Conservation (phyloP, 2,113 vertebrate genomes). For the Saimiri boliviensis region DNA sequence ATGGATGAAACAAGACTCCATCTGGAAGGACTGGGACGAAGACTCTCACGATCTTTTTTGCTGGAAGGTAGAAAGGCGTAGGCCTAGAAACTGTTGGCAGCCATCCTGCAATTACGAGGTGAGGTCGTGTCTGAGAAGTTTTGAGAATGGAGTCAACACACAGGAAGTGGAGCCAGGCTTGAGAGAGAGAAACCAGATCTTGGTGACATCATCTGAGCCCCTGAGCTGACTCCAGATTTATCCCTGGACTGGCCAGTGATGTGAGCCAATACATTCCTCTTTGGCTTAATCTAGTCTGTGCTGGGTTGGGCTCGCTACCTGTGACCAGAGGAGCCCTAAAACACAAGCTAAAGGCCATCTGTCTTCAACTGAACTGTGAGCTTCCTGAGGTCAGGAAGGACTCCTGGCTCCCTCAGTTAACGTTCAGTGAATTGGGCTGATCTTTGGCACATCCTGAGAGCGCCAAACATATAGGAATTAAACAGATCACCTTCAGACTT, state of each 20-base stretch:
- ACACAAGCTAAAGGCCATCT: neutral
- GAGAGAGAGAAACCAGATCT: constrained; percentile 59
- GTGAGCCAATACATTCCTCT: constrained; percentile 50
- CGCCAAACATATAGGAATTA: constrained; percentile 33
- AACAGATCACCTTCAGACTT: constrained; percentile 25
- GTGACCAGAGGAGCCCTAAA: neutral
- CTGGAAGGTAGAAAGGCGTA: neutral
- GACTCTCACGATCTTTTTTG: neutral
- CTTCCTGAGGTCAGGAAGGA: neutral
- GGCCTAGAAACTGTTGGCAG: neutral
- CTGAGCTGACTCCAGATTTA: constrained; percentile 41
- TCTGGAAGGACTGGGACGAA: neutral
- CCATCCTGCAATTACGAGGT: neutral
- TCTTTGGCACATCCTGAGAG: neutral
- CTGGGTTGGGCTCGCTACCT: neutral
- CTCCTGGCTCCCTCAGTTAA: neutral
- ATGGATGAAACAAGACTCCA: neutral
- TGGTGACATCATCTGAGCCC: constrained; percentile 48
- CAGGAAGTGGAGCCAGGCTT: constrained; percentile 47
- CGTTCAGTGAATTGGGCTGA: neutral
- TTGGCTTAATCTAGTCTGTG: neutral
- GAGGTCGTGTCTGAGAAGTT: neutral
- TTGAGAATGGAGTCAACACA: neutral
- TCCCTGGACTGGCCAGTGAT: constrained; percentile 27
- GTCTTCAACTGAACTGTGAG: neutral